Conservation (phyloP, 2,797 vertebrate genomes). For the Ptychobarbus kaznakovi region DNA sequence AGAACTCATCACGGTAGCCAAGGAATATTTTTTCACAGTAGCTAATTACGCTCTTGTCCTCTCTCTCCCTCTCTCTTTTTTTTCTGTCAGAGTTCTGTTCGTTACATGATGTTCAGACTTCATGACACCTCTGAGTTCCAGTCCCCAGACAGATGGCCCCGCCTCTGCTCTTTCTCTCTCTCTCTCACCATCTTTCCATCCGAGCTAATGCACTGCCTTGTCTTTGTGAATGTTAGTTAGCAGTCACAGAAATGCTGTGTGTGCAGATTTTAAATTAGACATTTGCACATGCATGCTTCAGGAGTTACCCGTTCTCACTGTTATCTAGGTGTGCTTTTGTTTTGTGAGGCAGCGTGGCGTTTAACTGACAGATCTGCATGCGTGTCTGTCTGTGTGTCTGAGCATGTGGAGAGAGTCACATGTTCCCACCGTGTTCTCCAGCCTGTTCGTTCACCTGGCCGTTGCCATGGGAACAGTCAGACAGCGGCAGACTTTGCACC, state of each 20-base stretch:
- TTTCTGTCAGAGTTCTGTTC: slow-evolving; percentile 25
- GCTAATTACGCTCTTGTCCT: slow-evolving; percentile 38
- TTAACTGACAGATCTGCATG: slow-evolving; percentile 30
- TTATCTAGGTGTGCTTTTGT: slow-evolving; percentile 12
- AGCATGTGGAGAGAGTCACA: slow-evolving; percentile 68
- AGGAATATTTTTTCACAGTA: slow-evolving; percentile 14
- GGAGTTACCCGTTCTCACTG: not conserved
- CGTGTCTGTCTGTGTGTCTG: slow-evolving; percentile 28
- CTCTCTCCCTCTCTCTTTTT: slow-evolving; percentile 18
- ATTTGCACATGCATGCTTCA: not conserved
- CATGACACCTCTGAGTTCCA: slow-evolving; percentile 45
- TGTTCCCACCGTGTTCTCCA: slow-evolving; percentile 73
- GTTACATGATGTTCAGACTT: slow-evolving; percentile 46
- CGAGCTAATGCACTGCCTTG: not conserved
- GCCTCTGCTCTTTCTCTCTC: not conserved
- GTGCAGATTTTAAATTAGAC: slow-evolving; percentile 24
- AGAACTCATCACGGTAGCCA: slow-evolving; percentile 26
- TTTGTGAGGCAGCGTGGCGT: not conserved
- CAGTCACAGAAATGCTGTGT: slow-evolving; percentile 1
- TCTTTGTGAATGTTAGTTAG: slow-evolving; percentile 28
- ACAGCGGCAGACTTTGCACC: slow-evolving; percentile 81
- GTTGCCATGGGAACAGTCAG: slow-evolving; percentile 86
- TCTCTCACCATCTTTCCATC: slow-evolving; percentile 14
- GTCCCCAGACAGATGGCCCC: slow-evolving; percentile 39
- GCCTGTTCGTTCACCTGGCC: slow-evolving; percentile 82